Conservation (phyloP, 1,140 invertebrate species). For the Diachasmimorpha longicaudata region DNA sequence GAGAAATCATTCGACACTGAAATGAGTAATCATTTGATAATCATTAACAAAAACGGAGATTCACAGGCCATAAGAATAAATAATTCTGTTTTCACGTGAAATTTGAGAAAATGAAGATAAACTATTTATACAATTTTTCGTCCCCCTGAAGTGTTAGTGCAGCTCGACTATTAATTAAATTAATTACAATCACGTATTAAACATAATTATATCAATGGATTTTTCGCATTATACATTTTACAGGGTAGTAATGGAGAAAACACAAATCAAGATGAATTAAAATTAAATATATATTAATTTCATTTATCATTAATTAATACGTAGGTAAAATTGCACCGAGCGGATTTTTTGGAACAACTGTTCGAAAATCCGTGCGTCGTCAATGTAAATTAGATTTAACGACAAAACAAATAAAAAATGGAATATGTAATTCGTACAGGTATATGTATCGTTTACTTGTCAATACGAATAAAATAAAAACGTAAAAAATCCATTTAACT, state of each 20-base stretch:
- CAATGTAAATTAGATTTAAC: conserved; percentile 58
- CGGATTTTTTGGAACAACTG: conserved; percentile 25
- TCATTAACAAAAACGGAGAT: conserved; percentile 23
- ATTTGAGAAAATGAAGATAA: conserved; percentile 21
- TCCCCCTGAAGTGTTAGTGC: conserved; percentile 43
- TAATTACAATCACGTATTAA: conserved; percentile 40
- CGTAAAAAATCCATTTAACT: conserved; percentile 48
- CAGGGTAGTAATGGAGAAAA: conserved; percentile 46
- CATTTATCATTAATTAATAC: conserved; percentile 20
- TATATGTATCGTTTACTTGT: conserved; percentile 61
- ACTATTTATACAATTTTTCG: conserved; percentile 46
- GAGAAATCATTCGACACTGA: background rate
- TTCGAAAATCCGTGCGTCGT: conserved; percentile 41
- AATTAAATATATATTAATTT: conserved; percentile 20
- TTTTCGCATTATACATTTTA: conserved; percentile 56
- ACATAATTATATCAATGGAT: conserved; percentile 46
- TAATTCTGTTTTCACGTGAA: background rate
- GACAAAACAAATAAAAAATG: conserved; percentile 20
- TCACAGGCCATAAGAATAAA: background rate
- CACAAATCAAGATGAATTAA: conserved; percentile 11
- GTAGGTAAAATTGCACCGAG: conserved; percentile 40
- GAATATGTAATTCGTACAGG: conserved; percentile 50
- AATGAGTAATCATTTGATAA: conserved; percentile 30
- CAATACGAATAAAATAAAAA: conserved; percentile 55
- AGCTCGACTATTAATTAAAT: conserved; percentile 35